Percentiles rank a stretch among this genome's conserved stretches.
phyloP scores from a whole-genome alignment of 2,888 invertebrate genomes.

The Apotomis turbidana region DNA sequence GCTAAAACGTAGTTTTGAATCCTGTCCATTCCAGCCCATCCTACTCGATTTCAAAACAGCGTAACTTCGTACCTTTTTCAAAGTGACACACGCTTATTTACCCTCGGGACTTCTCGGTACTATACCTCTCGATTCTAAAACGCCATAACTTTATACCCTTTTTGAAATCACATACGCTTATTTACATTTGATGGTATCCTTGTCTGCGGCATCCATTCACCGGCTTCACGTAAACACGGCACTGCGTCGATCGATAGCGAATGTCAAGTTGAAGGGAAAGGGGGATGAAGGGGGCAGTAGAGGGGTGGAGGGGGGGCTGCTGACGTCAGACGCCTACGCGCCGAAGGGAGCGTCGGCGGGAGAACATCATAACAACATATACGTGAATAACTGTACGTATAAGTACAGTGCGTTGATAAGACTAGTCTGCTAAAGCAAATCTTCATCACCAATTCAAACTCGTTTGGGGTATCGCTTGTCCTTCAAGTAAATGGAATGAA shows the following conservation, averaged over 20 bases:
- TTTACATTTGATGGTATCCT: not conserved
- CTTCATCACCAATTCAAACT: too few relatives aligned
- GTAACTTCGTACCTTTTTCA: too few relatives aligned
- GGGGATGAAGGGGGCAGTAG: constrained; percentile 7
- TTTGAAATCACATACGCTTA: not conserved
- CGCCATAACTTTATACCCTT: too few relatives aligned
- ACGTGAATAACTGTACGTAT: not conserved
- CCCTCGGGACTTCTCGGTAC: too few relatives aligned
- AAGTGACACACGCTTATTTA: too few relatives aligned
- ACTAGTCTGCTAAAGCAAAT: too few relatives aligned
- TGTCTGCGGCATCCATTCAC: constrained; percentile 30
- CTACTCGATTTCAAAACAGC: too few relatives aligned
- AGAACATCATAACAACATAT: not conserved
- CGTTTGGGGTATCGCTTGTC: too few relatives aligned
- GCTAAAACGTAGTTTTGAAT: too few relatives aligned
- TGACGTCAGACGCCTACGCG: constrained; percentile 44
- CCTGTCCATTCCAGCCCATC: too few relatives aligned
- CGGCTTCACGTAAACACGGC: constrained; percentile 40
- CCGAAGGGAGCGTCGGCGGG: constrained; percentile 26
- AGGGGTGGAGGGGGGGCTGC: constrained; percentile 18
- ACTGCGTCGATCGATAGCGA: constrained; percentile 49
- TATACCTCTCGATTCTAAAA: too few relatives aligned
- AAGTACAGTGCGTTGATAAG: not conserved
- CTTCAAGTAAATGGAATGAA: too few relatives aligned
- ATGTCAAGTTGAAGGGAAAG: constrained; percentile 48